Evolutionary conservation across 2,888 invertebrate species (phyloP), one percentile per base, ranked within the genome.

Genomic region (Eilema sororculum): DNA sequence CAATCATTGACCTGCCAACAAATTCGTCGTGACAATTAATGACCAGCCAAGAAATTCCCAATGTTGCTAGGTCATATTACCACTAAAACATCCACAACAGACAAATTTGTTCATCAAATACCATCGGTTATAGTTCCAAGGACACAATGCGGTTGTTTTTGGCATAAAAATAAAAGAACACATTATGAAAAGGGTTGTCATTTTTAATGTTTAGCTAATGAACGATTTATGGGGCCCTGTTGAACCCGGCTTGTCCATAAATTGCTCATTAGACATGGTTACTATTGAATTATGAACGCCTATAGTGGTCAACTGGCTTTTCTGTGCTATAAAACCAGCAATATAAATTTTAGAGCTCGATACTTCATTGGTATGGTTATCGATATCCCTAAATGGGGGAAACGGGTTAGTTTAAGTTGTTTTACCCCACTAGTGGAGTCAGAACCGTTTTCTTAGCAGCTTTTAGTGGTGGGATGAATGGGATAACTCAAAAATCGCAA

Each of bases 141-240:
- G 91, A 59, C 86, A 78, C 64, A 61, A 60, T 85, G 92, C 78
- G 93, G 92, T 92, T 91, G 90, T 89, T 89, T 91, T 89, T 88
- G 76, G 83, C 73, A 76, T 83, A 80, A 83, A 86, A 86, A 83
- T 77, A 82, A 84, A 81, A 80, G 79, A 74, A 81, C 78, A 81
- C 79, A 77, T 46, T 73, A 80, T 89, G 90, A 90, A 87, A 89
- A 89, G 87, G 89, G 90, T 90, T 88, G 86, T 87, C 88, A 77
- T 84, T 86, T 82, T 77, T 52, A 52, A 83, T 78, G 78, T 52
- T 74, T 73, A 70, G 75, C 74, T 75, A 77, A 82, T 82, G 81
- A 82, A 84, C 78, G 81, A 86, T 87, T 85, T 82, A 81, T 81
- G 77, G 60, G 68, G 67, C 69, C 65, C 30, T 57, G 52, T 65